phyloP scores from a whole-genome alignment of 2,113 vertebrate genomes.

The Furnarius figulus region DNA sequence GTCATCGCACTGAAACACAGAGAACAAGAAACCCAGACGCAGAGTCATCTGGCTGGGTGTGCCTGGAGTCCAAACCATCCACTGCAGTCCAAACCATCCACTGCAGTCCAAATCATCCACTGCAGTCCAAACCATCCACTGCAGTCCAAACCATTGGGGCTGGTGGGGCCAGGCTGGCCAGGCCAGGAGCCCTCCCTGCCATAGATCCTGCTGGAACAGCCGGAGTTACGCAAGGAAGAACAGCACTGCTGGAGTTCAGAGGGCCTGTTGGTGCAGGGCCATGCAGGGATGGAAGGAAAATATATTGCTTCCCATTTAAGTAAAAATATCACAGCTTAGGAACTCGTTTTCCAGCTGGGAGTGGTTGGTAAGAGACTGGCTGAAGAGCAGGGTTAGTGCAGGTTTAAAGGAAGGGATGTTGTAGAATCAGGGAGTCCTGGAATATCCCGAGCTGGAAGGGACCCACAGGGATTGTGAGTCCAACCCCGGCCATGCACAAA shows the following conservation, averaged over 20 bases:
- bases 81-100: too few species aligned
- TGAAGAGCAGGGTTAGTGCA: not conserved
- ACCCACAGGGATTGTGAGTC: not conserved
- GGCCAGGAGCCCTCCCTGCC: not conserved
- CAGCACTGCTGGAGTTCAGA: not conserved
- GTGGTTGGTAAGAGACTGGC: not conserved
- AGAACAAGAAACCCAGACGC: not conserved
- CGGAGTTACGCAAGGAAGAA: not conserved
- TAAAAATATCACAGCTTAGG: not conserved
- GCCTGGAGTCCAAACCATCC: not conserved
- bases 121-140: too few species aligned
- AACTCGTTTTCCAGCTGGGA: not conserved
- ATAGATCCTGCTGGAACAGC: not conserved
- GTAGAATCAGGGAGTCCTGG: not conserved
- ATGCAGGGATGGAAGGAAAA: not conserved
- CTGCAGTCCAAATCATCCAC: not conserved
- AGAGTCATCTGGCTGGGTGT: not conserved
- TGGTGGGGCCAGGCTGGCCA: not conserved
- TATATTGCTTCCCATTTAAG: not conserved
- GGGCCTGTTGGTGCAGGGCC: not conserved
- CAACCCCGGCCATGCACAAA: too few species aligned
- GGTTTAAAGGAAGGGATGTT: fast-evolving
- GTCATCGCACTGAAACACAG: not conserved
- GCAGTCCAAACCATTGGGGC: not conserved
- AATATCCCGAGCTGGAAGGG: not conserved